Evolutionary conservation across 2,888 invertebrate species (phyloP).

Genomic region (Epirrhoe alternata): DNA sequence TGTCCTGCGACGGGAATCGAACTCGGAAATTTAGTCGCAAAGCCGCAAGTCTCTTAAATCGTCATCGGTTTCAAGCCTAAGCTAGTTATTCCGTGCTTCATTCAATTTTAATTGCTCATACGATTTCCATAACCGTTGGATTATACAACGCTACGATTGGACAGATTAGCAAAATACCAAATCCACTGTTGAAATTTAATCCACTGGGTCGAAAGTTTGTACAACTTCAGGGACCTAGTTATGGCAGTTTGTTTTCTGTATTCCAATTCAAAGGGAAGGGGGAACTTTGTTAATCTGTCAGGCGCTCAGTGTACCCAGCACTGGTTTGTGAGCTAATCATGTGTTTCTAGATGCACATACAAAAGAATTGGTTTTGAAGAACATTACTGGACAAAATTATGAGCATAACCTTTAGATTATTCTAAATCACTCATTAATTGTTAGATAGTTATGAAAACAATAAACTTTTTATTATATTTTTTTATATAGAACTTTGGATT

Average conservation of each 20-base stretch:
- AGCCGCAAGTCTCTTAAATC: too few species aligned
- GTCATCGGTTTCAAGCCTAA: neutral
- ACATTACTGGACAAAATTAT: too few species aligned
- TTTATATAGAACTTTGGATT: too few species aligned
- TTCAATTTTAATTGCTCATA: neutral
- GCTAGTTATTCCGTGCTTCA: neutral
- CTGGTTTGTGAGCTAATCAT: too few species aligned
- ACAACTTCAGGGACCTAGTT: conserved; percentile 23
- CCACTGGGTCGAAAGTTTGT: conserved; percentile 13
- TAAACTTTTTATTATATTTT: too few species aligned
- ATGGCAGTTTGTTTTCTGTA: conserved; percentile 23
- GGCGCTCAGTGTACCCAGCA: neutral
- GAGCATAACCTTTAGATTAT: too few species aligned
- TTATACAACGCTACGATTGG: conserved; percentile 20
- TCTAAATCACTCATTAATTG: too few species aligned
- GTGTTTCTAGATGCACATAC: too few species aligned
- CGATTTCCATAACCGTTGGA: conserved; percentile 2
- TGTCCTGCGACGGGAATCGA: too few species aligned
- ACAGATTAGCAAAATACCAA: conserved; percentile 10
- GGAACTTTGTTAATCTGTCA: conserved; percentile 27
- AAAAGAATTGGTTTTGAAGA: too few species aligned
- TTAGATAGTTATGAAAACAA: too few species aligned
- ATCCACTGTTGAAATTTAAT: conserved; percentile 23
- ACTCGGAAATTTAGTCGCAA: too few species aligned
- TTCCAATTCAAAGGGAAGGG: conserved; percentile 16